A percentile compares a stretch with the other conserved stretches of the same genome.
Evolutionary conservation across 35 echinoderm and acorn worm genomes (phyloP).

Genomic region (Anneissia japonica): DNA sequence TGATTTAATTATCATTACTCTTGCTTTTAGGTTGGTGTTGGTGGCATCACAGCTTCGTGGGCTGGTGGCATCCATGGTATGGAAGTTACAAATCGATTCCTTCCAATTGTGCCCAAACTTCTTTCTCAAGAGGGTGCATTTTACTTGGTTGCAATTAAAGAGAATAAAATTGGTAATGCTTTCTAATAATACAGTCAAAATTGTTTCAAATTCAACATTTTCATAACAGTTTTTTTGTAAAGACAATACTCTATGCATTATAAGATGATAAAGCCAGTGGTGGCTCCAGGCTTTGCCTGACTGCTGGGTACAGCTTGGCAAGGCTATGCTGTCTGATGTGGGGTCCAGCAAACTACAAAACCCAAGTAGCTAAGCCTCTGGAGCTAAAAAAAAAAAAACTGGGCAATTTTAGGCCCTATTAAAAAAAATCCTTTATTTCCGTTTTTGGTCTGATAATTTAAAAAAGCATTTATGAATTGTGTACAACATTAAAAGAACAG

Average conservation of each 20-base stretch:
- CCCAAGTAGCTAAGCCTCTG: no score
- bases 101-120: slow-evolving; percentile 44
- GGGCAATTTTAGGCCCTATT: no score
- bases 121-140: slow-evolving; percentile 59
- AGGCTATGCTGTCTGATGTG: no score
- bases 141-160: slow-evolving; percentile 72
- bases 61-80: slow-evolving; percentile 79
- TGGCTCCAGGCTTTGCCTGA: no score
- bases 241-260: background rate
- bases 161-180: slow-evolving; percentile 68
- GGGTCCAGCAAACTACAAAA: no score
- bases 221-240: background rate
- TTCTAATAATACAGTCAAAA: background rate
- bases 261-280: no score
- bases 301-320: no score
- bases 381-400: no score
- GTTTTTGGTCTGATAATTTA: no score
- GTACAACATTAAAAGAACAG: no score
- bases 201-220: background rate
- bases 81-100: slow-evolving; percentile 59
- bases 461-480: no score
- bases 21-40: slow-evolving; percentile 43
- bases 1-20: background rate
- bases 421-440: no score
- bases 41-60: slow-evolving; percentile 62